phyloP scores from a whole-genome alignment of 2,113 vertebrate species.

The Genyomyrus donnyi region DNA sequence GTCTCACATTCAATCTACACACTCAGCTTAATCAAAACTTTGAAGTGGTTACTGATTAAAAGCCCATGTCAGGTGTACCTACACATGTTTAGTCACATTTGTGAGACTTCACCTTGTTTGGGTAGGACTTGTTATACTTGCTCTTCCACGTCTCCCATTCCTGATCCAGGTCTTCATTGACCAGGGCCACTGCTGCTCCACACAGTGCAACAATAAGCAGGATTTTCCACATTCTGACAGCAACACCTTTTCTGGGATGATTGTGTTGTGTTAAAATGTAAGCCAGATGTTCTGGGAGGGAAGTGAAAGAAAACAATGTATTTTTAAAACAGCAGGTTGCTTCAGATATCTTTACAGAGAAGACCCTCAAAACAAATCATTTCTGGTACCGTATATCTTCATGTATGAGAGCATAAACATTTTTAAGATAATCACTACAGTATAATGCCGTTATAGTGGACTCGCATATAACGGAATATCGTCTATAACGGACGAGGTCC shows the following conservation, averaged over 20 bases:
- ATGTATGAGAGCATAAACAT: not conserved
- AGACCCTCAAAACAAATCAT: not conserved
- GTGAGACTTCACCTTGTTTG: slow-evolving; percentile 28
- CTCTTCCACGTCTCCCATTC: slow-evolving; percentile 71
- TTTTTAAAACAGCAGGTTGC: not conserved
- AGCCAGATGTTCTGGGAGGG: not conserved
- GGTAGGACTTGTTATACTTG: slow-evolving; percentile 49
- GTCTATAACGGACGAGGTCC: no score
- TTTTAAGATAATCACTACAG: not conserved
- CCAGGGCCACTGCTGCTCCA: slow-evolving; percentile 22
- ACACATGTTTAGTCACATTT: not conserved
- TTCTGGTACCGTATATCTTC: not conserved
- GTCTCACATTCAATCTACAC: not conserved
- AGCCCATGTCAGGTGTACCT: not conserved
- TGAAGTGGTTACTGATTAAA: not conserved
- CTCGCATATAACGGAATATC: no score
- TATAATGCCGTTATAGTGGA: no score
- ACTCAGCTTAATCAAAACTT: not conserved
- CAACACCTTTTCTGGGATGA: not conserved
- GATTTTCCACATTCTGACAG: slow-evolving; percentile 27
- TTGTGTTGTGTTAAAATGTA: not conserved
- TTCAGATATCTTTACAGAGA: not conserved
- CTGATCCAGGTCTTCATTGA: slow-evolving; percentile 45
- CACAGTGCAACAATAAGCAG: slow-evolving; percentile 39
- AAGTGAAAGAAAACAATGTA: not conserved